phyloP scores from a whole-genome alignment of 2,888 invertebrate species.

The Scrobipalpa costella region DNA sequence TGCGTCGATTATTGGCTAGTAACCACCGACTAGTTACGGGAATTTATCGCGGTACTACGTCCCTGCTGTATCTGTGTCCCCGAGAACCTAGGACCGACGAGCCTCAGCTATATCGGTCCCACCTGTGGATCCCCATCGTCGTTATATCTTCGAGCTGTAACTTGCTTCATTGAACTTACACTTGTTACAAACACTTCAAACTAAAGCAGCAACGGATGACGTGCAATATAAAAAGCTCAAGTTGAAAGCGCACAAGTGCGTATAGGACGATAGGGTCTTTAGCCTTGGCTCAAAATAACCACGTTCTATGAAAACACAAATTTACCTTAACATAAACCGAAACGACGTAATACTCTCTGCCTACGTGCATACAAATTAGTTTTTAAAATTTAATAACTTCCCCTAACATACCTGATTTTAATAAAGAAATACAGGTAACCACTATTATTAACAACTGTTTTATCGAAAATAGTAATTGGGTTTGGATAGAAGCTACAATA shows the following conservation, averaged over 20 bases:
- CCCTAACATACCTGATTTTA: background rate
- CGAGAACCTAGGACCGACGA: background rate
- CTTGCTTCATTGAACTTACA: too few species aligned
- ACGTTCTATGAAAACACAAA: slow-evolving; percentile 17
- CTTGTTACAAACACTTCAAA: too few species aligned
- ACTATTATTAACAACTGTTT: too few species aligned
- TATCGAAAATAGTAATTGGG: too few species aligned
- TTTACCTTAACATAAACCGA: slow-evolving; percentile 11
- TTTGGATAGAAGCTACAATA: too few species aligned
- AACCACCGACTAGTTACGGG: slow-evolving; percentile 67
- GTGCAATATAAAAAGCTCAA: too few species aligned
- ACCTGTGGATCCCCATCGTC: background rate
- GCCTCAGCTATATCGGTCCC: background rate
- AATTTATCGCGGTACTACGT: slow-evolving; percentile 60
- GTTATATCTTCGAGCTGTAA: background rate
- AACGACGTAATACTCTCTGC: slow-evolving; percentile 11
- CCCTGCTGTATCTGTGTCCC: slow-evolving; percentile 41
- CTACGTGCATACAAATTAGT: slow-evolving; percentile 13
- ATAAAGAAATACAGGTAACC: background rate
- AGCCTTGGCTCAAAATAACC: slow-evolving; percentile 17
- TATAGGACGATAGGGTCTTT: background rate
- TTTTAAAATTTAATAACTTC: slow-evolving; percentile 23
- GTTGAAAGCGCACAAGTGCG: background rate
- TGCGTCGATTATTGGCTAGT: slow-evolving; percentile 71
- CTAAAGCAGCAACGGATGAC: too few species aligned